These are phyloP conservation scores for Styela clava DNA, from an alignment of 23 tunicate species.

Conservation along the genomic window DNA sequence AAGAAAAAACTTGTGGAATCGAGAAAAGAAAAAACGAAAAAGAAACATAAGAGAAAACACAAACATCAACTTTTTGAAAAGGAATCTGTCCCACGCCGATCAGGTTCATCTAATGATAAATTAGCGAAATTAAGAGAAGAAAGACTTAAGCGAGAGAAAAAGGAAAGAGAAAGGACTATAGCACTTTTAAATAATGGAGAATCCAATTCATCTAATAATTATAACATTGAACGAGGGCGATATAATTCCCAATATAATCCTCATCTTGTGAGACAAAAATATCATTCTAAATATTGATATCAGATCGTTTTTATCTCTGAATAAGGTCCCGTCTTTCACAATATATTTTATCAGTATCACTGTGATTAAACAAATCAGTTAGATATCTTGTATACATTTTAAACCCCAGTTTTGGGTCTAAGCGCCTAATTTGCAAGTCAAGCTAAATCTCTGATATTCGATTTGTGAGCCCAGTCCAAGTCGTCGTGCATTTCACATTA, in stretches of 20 bases:
- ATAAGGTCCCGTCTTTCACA: too few species aligned
- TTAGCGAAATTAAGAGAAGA: constrained; percentile 59
- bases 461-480: too few species aligned
- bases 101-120: constrained; percentile 39
- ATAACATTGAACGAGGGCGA: constrained; percentile 17
- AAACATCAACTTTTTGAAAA: constrained; percentile 9
- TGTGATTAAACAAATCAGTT: too few species aligned
- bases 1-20: constrained; percentile 36
- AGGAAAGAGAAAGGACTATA: constrained; percentile 52
- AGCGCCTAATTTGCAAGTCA: too few species aligned
- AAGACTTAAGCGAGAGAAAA: constrained; percentile 69
- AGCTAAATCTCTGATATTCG: too few species aligned
- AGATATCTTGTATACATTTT: too few species aligned
- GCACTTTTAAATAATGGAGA: constrained; percentile 42
- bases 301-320: too few species aligned
- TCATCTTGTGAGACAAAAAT: constrained; percentile 61
- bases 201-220: not conserved
- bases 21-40: constrained; percentile 34
- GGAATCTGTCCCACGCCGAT: not conserved
- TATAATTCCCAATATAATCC: constrained; percentile 92
- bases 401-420: too few species aligned
- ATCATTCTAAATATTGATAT: not conserved
- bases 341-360: too few species aligned
- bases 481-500: too few species aligned
- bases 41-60: constrained; percentile 39